A percentile compares a stretch with the other conserved stretches of the same genome.
phyloP scores from a whole-genome alignment of 2,888 invertebrate genomes.

The Cabera pusaria region DNA sequence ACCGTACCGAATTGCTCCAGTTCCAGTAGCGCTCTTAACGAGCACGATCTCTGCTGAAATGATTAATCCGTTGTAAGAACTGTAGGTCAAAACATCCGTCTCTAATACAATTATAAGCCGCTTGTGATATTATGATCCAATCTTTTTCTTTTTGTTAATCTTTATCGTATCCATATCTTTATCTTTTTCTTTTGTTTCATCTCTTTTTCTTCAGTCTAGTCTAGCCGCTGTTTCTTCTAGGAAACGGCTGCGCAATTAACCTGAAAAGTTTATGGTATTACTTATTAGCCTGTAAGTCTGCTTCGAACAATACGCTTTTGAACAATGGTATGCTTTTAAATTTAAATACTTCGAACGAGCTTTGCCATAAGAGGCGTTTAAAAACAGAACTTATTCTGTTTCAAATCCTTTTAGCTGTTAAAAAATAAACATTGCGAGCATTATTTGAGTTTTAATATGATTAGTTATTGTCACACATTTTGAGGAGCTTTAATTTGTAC shows the following conservation, averaged over 20 bases:
- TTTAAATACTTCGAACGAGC: conserved; percentile 10
- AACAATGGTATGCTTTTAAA: conserved; percentile 11
- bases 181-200: no score
- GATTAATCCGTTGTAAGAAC: conserved; percentile 19
- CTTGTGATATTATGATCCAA: no score
- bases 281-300: conserved; percentile 6
- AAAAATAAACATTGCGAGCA: no score
- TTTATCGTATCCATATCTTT: no score
- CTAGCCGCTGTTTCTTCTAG: no score
- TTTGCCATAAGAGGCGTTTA: conserved; percentile 4
- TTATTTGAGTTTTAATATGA: no score
- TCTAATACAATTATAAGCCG: conserved; percentile 10
- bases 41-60: conserved; percentile 12
- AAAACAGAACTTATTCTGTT: no score
- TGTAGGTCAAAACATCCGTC: conserved; percentile 29
- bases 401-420: no score
- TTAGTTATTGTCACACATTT: no score
- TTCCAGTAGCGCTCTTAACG: conserved; percentile 5
- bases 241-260: conserved; percentile 11
- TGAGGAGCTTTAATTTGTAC: no score
- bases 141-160: no score
- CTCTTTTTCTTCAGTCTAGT: no score
- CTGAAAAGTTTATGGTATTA: conserved; percentile 14
- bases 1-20: conserved; percentile 1
- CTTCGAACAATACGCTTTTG: conserved; percentile 13